phyloP scores from a whole-genome alignment of 2,888 invertebrate genomes.

The Petrolisthes manimaculis region DNA sequence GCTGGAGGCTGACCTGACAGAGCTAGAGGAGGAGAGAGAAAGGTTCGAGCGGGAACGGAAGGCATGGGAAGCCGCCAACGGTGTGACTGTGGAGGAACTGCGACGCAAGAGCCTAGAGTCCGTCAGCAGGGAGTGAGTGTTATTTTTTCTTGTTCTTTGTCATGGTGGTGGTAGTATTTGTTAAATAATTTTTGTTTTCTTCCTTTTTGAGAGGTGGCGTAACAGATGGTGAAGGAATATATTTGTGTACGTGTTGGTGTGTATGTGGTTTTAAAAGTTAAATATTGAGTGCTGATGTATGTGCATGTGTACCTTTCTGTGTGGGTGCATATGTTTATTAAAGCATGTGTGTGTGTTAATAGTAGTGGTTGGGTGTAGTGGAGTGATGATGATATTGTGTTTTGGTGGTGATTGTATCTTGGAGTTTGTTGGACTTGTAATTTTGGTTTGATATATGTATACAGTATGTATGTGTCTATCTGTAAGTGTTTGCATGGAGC shows the following conservation, averaged over 20 bases:
- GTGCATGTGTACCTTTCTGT: background rate
- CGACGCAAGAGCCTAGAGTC: constrained; percentile 64
- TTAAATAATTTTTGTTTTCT: background rate
- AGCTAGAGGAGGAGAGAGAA: constrained; percentile 83
- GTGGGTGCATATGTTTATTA: background rate
- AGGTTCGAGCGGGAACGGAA: constrained; percentile 87
- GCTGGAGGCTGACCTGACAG: constrained; percentile 79
- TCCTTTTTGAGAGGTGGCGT: background rate
- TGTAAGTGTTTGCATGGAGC: too few relatives aligned
- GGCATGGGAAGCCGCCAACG: constrained; percentile 91
- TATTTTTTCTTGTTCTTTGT: background rate
- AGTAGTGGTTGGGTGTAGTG: background rate
- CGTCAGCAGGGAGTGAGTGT: constrained; percentile 66
- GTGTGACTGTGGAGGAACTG: constrained; percentile 84
- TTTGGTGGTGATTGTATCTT: too few relatives aligned
- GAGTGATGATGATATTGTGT: background rate
- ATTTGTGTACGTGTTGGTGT: background rate
- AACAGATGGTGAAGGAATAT: constrained; percentile 1
- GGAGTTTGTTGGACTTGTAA: too few relatives aligned
- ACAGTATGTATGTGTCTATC: too few relatives aligned
- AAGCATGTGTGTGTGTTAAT: background rate
- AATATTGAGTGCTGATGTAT: too few relatives aligned
- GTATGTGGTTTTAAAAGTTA: background rate
- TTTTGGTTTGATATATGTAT: too few relatives aligned
- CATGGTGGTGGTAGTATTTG: background rate